A percentile compares a stretch with the other conserved stretches of the same genome.
These are phyloP conservation scores for Chelonus formosanus DNA, from an alignment of 2,888 invertebrate species.

Conservation along the genomic window DNA sequence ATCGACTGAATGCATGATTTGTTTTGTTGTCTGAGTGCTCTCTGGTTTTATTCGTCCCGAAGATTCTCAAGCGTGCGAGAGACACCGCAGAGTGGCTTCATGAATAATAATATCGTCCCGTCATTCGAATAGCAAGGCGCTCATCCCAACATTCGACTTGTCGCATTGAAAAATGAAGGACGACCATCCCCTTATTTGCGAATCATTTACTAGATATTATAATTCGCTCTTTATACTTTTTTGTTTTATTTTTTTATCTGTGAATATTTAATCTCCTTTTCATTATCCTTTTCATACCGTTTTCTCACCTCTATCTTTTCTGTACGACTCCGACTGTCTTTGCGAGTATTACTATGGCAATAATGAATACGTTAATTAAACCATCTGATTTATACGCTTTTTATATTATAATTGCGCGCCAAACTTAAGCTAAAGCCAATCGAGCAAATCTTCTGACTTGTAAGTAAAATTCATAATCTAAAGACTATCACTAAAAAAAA, in stretches of 20 bases:
- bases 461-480: background rate
- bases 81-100: constrained; percentile 18
- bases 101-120: constrained; percentile 24
- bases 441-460: constrained; percentile 39
- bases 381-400: constrained; percentile 63
- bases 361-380: constrained; percentile 64
- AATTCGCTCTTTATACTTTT: constrained; percentile 8
- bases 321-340: constrained; percentile 17
- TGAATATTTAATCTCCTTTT: constrained; percentile 3
- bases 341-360: constrained; percentile 53
- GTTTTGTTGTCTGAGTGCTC: constrained; percentile 17
- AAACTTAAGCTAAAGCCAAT: constrained; percentile 52
- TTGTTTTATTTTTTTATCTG: constrained; percentile 10
- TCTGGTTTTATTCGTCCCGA: constrained; percentile 5
- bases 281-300: constrained; percentile 9
- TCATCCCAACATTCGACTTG: constrained; percentile 19
- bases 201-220: constrained; percentile 18
- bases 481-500: background rate
- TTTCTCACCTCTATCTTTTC: constrained; percentile 14
- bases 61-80: constrained; percentile 15
- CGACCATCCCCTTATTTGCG: constrained; percentile 13
- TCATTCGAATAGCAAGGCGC: constrained; percentile 1
- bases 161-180: constrained; percentile 25
- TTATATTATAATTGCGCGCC: constrained; percentile 65
- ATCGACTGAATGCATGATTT: constrained; percentile 13